Conservation (phyloP, 2,888 invertebrate genomes). For the Meandrusa payeni region DNA sequence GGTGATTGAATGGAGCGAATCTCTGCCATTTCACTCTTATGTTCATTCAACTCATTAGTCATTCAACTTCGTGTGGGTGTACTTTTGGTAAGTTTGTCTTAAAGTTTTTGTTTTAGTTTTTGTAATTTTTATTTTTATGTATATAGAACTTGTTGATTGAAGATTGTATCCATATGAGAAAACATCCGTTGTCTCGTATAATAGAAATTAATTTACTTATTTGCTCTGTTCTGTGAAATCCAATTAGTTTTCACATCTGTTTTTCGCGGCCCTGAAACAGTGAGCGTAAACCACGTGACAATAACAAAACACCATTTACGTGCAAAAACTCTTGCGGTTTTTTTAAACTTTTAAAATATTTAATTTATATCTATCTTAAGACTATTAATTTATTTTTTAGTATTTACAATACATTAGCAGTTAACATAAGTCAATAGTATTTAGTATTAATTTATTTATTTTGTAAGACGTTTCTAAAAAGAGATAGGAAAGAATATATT, state of each 20-base stretch:
- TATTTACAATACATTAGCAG: too few species aligned
- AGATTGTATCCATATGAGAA: too few species aligned
- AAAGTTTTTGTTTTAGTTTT: slow-evolving; percentile 1
- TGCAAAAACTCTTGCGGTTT: slow-evolving; percentile 4
- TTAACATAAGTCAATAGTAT: too few species aligned
- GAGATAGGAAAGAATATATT: too few species aligned
- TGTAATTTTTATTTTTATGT: slow-evolving; percentile 3
- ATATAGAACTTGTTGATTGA: too few species aligned
- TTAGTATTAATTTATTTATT: too few species aligned
- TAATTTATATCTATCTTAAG: too few species aligned
- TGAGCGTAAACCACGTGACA: slow-evolving; percentile 44
- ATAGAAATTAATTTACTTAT: too few species aligned
- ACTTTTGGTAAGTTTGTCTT: slow-evolving; percentile 26
- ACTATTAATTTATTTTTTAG: too few species aligned
- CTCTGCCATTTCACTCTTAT: slow-evolving; percentile 28
- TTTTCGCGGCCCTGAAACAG: slow-evolving; percentile 46
- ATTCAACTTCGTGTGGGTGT: slow-evolving; percentile 27
- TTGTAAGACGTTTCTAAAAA: too few species aligned
- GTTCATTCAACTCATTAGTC: slow-evolving; percentile 28
- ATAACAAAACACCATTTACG: slow-evolving; percentile 40
- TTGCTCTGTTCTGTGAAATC: slow-evolving; percentile 11
- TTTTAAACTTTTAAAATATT: too few species aligned
- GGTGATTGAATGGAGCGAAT: slow-evolving; percentile 27
- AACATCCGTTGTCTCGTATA: too few species aligned
- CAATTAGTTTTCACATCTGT: slow-evolving; percentile 35